A percentile compares a stretch with the other conserved stretches of the same genome.
Evolutionary conservation across 1,140 invertebrate species (phyloP).

Genomic region (Drosophila ohnishii): DNA sequence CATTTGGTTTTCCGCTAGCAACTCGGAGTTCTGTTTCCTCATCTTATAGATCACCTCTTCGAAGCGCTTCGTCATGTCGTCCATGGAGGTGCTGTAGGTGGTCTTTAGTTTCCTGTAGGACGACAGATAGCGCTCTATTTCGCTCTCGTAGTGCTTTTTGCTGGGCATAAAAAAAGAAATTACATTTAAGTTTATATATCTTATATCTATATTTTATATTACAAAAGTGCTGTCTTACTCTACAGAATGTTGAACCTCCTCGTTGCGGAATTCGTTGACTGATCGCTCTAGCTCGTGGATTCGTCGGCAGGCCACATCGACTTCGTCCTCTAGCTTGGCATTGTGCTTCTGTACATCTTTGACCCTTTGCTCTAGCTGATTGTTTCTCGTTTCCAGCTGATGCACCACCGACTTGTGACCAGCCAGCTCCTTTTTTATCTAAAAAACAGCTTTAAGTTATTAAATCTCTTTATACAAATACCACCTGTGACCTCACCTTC

Average conservation of each 20-base stretch:
- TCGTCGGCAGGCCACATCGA: slow-evolving; percentile 42
- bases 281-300: slow-evolving; percentile 37
- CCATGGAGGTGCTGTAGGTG: slow-evolving; percentile 45
- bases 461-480: neutral
- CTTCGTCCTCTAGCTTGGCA: slow-evolving; percentile 48
- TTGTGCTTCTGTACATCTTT: slow-evolving; percentile 52
- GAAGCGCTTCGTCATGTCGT: slow-evolving; percentile 66
- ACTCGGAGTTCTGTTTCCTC: slow-evolving; percentile 48
- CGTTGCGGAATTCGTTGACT: neutral
- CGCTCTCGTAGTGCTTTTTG: slow-evolving; percentile 44
- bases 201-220: neutral
- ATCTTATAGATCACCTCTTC: slow-evolving; percentile 48
- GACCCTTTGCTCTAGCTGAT: slow-evolving; percentile 57
- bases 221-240: slow-evolving; percentile 11
- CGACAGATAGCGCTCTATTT: slow-evolving; percentile 53
- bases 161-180: slow-evolving; percentile 8
- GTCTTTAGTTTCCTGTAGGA: slow-evolving; percentile 49
- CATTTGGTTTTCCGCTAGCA: slow-evolving; percentile 55
- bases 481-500: slow-evolving; percentile 46
- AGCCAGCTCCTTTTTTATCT: slow-evolving; percentile 28
- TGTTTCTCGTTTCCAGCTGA: slow-evolving; percentile 49
- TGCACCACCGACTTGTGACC: slow-evolving; percentile 34
- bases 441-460: too few species aligned
- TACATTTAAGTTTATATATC: too few species aligned
- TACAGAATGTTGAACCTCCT: slow-evolving; percentile 17